Conservation (phyloP, 2,113 vertebrate genomes). For the Chionis minor region DNA sequence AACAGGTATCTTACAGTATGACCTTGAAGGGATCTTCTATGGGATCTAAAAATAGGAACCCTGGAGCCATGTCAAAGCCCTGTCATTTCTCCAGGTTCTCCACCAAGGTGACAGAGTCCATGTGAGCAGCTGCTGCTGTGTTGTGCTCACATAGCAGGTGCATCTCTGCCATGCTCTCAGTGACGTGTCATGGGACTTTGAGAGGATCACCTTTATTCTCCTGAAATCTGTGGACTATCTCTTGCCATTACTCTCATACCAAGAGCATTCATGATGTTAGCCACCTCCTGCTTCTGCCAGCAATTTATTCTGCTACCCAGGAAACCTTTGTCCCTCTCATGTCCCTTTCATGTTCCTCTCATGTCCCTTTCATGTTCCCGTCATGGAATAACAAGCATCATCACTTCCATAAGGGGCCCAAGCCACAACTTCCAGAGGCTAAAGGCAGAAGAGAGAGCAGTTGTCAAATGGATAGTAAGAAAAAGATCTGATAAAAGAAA, state of each 20-base stretch:
- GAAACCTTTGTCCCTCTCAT: neutral
- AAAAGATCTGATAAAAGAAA: neutral
- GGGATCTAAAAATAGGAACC: neutral
- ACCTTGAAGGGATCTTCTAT: neutral
- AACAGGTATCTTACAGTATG: neutral
- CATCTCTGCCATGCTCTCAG: neutral
- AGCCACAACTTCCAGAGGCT: neutral
- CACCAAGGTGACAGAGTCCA: neutral
- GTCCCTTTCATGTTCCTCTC: neutral
- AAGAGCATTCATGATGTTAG: neutral
- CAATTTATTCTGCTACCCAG: neutral
- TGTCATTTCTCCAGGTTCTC: neutral
- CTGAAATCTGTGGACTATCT: neutral
- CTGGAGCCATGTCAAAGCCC: neutral
- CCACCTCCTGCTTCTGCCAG: neutral
- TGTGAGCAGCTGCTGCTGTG: neutral
- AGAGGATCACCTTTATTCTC: neutral
- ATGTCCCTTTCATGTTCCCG: no score
- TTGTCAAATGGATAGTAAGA: neutral
- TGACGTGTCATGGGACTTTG: neutral
- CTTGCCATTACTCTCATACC: neutral
- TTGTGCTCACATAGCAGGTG: neutral
- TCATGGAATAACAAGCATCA: neutral
- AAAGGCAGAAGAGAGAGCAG: neutral
- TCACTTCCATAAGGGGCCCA: neutral